These are phyloP conservation scores for Drosophila albomicans DNA, from an alignment of 1,140 invertebrate genomes.

Conservation along the genomic window DNA sequence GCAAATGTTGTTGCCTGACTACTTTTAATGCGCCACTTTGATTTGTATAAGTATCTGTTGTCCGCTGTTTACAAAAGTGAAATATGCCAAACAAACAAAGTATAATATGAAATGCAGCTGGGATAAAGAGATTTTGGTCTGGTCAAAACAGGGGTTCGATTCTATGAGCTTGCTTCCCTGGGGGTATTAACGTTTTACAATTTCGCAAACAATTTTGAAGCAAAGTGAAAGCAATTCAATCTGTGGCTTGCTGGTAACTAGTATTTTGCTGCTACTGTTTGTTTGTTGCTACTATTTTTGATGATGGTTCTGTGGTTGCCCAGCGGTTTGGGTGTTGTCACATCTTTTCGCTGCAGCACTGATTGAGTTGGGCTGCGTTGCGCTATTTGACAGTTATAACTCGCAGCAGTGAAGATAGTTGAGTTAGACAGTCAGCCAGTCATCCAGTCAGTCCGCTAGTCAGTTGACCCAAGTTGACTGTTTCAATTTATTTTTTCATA, in stretches of 20 bases:
- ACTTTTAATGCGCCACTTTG: constrained; percentile 7
- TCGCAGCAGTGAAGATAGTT: constrained; percentile 22
- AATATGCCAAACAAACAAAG: constrained; percentile 22
- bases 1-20: neutral
- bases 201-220: constrained; percentile 33
- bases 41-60: neutral
- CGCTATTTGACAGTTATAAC: constrained; percentile 31
- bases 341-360: constrained; percentile 29
- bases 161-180: constrained; percentile 5
- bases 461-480: constrained; percentile 50
- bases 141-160: neutral
- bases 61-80: constrained; percentile 9
- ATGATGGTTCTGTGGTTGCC: constrained; percentile 27
- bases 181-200: constrained; percentile 32
- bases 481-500: constrained; percentile 83
- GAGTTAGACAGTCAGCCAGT: constrained; percentile 9
- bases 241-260: constrained; percentile 46
- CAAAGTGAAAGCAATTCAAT: constrained; percentile 65
- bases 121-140: neutral
- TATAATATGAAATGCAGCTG: constrained; percentile 17
- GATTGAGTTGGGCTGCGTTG: constrained; percentile 41
- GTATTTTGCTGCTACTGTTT: constrained; percentile 13
- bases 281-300: constrained; percentile 10
- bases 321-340: constrained; percentile 22
- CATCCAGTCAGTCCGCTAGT: neutral